A percentile compares a stretch with the other conserved stretches of the same genome.
Evolutionary conservation across 1,140 invertebrate species (phyloP).

Genomic region (Heliothis virescens): DNA sequence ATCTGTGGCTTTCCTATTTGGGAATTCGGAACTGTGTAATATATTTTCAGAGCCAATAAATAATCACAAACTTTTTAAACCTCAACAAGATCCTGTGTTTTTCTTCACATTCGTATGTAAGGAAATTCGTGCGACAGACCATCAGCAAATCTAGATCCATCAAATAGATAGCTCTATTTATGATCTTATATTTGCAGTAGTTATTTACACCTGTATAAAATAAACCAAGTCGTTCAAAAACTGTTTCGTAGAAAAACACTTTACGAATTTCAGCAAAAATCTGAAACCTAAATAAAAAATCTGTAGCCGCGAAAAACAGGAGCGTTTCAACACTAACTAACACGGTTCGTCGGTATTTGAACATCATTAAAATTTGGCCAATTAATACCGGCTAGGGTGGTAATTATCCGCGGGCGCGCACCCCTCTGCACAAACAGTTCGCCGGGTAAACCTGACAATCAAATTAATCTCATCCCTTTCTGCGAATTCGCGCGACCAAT

Average conservation of each 20-base stretch:
- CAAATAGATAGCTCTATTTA: too few species aligned
- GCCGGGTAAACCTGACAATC: constrained; percentile 52
- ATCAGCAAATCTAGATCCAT: too few species aligned
- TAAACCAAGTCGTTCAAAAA: neutral
- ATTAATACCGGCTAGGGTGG: constrained; percentile 61
- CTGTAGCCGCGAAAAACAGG: constrained; percentile 9
- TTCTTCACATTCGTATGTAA: too few species aligned
- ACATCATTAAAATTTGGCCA: constrained; percentile 72
- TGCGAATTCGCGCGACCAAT: constrained; percentile 11
- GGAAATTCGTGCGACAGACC: too few species aligned
- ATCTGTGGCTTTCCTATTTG: neutral
- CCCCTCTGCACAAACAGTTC: constrained; percentile 49
- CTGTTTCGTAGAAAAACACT: neutral
- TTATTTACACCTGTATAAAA: neutral
- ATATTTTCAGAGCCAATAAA: too few species aligned
- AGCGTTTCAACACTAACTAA: constrained; percentile 21
- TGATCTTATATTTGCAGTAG: too few species aligned
- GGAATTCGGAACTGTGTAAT: too few species aligned
- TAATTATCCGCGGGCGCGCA: constrained; percentile 58
- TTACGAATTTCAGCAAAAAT: neutral
- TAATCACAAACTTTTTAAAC: too few species aligned
- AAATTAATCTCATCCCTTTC: constrained; percentile 58
- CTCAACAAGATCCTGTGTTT: too few species aligned
- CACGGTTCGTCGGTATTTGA: constrained; percentile 60
- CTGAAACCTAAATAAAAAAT: constrained; percentile 12